Evolutionary conservation across 2,888 invertebrate species (phyloP), one percentile per base, ranked within the genome.

Genomic region (Apamea epomidion): DNA sequence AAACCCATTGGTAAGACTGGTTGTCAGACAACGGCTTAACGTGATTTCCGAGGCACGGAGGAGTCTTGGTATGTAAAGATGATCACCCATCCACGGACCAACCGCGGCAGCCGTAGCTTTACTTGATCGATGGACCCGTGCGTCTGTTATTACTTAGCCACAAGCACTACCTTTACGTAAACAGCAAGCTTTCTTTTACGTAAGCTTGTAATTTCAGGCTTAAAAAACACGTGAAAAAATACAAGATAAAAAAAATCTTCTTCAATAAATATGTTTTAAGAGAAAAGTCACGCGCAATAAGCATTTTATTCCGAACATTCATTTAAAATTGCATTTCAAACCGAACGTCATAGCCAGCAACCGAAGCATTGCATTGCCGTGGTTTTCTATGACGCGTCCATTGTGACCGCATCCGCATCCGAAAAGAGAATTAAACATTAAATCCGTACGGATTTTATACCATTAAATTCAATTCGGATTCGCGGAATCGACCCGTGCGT

Each of bases 321-420:
- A 45, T 76, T 80, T 75, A 75, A 88, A 86, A 82, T 81, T 75
- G 82, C 78, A 87, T 82, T 87, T 82, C 76, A 81, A 86, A 86
- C 83, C 84, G 45, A 82, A 88, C 77, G 88, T 87, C 90, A 88
- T 82, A 71, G 79, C 72, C 90, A 91, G 88, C 60, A 60, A 85
- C 89, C 88, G 77, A 80, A 74, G 74, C 84, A 73, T 87, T 83
- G 74, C 80, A 76, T 77, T 81, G 68, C 83, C 77, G 90, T 84
- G 90, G 89, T 91, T 89, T 89, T 80, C 87, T 89, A 85, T 84
- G 85, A 86, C 85, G 88, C 75, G 88, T 58, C 81, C 81, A 80
- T 77, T 76, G 69, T 72, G 70, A 89, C 90, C 91, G 82, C 91
- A 89, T 84, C 76, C 82, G 77, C 42, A 42, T 74, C 74, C 82